These are phyloP conservation scores for Globodera rostochiensis DNA, from an alignment of 1,140 invertebrate species.

Conservation along the genomic window DNA sequence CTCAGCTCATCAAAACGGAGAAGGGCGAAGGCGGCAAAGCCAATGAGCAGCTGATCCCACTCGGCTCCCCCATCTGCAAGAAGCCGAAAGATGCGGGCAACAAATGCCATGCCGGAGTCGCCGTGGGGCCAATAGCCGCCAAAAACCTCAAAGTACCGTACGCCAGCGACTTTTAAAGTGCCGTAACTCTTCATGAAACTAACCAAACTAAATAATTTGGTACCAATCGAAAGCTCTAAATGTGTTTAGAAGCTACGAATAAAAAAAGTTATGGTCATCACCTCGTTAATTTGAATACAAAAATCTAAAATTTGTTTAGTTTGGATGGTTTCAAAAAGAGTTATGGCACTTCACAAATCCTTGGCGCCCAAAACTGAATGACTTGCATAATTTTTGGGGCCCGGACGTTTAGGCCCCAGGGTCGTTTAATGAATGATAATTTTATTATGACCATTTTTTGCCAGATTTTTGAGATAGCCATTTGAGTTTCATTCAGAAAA, in stretches of 20 bases:
- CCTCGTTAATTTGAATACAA: not conserved
- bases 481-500: not conserved
- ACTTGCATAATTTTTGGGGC: too few relatives aligned
- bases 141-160: not conserved
- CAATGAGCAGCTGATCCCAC: constrained; percentile 18
- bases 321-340: not conserved
- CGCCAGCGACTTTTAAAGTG: not conserved
- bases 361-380: too few relatives aligned
- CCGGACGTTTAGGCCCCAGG: not conserved
- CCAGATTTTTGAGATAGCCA: not conserved
- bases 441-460: not conserved
- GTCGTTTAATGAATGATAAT: not conserved
- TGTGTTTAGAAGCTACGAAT: not conserved
- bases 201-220: not conserved
- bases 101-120: not conserved
- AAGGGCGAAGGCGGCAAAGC: not conserved
- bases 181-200: not conserved
- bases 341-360: not conserved
- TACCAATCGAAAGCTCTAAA: not conserved
- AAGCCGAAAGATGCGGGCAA: constrained; percentile 22
- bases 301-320: not conserved
- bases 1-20: not conserved
- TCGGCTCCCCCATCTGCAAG: constrained; percentile 27
- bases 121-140: not conserved
- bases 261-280: not conserved